Conservation (phyloP, 2,113 vertebrate species). For the Ophiodon elongatus region DNA sequence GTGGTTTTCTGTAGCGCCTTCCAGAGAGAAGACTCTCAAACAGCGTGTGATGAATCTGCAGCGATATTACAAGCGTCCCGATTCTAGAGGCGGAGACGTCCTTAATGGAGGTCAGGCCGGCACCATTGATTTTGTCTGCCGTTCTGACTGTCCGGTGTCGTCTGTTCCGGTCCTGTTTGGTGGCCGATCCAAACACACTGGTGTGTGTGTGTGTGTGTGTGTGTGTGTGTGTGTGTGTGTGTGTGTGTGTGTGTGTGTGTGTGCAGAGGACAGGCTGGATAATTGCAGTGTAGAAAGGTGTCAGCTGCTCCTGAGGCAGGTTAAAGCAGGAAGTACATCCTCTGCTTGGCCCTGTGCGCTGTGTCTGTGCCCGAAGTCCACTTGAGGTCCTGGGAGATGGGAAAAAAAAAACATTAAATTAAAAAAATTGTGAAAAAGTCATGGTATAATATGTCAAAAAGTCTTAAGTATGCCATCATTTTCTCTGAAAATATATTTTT, state of each 20-base stretch:
- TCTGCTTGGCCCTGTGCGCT: not conserved
- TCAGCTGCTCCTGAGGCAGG: not conserved
- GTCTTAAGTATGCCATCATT: too few relatives aligned
- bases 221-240: too few relatives aligned
- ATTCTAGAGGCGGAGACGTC: not conserved
- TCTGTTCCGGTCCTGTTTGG: not conserved
- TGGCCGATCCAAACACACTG: not conserved
- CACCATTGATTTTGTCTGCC: not conserved
- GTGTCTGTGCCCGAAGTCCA: not conserved
- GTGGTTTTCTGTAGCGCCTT: not conserved
- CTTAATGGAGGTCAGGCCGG: not conserved
- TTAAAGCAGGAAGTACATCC: not conserved
- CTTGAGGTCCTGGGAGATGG: not conserved
- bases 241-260: too few relatives aligned
- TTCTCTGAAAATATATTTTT: too few relatives aligned
- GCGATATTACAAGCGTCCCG: not conserved
- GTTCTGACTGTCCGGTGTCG: not conserved
- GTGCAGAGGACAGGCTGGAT: not conserved
- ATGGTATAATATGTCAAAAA: not conserved
- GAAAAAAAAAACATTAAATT: too few relatives aligned
- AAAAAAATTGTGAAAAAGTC: too few relatives aligned
- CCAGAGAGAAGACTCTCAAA: not conserved
- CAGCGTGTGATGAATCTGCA: not conserved
- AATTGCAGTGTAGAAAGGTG: not conserved
- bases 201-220: too few relatives aligned